phyloP scores from a whole-genome alignment of 2,888 invertebrate genomes.

The Caenorhabditis sp. region DNA sequence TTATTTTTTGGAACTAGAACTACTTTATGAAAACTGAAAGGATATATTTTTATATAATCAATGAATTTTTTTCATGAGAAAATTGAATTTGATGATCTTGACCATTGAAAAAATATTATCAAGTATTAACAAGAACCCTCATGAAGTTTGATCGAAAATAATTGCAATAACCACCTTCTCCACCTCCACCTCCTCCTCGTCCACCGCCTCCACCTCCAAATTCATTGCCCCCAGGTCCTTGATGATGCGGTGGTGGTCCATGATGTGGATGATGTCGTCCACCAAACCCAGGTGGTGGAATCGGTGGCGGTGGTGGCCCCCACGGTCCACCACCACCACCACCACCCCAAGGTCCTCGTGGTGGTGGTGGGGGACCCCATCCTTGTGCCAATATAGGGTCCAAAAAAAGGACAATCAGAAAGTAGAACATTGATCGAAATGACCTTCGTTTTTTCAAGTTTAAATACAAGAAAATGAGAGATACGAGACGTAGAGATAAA shows the following conservation, averaged over 20 bases:
- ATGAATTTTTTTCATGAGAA: no score
- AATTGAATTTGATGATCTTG: no score
- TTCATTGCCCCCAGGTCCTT: background rate
- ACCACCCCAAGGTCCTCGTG: background rate
- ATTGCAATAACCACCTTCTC: no score
- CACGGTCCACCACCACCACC: background rate
- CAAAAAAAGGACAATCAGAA: slow-evolving; percentile 2
- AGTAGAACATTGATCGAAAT: slow-evolving; percentile 13
- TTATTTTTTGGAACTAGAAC: no score
- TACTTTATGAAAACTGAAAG: no score
- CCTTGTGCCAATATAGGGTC: background rate
- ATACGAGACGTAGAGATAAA: background rate
- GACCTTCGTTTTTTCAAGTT: slow-evolving; percentile 7
- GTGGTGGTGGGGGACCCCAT: background rate
- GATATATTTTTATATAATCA: no score
- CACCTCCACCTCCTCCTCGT: slow-evolving; percentile 11
- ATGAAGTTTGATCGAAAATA: no score
- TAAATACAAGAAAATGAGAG: background rate
- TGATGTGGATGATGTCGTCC: slow-evolving; percentile 4
- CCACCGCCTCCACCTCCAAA: background rate
- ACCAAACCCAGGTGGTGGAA: slow-evolving; percentile 11
- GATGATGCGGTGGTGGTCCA: background rate
- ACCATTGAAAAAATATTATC: no score
- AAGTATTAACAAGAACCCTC: no score
- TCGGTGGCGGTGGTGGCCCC: slow-evolving; percentile 1